These are phyloP conservation scores for Leptinotarsa peninsularis DNA, from an alignment of 2,888 invertebrate genomes.

Conservation along the genomic window DNA sequence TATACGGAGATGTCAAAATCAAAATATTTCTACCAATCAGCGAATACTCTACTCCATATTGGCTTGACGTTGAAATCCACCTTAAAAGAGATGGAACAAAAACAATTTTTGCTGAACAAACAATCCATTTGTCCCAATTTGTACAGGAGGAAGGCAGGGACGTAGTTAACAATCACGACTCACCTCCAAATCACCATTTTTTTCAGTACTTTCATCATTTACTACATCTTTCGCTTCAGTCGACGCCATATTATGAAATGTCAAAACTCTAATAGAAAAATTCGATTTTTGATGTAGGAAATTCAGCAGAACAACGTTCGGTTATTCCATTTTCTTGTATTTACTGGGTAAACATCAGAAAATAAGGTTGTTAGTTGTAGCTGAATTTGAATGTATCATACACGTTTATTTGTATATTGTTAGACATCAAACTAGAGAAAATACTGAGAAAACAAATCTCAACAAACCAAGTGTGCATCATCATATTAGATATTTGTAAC, in stretches of 20 bases:
- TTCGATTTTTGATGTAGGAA: background rate
- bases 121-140: background rate
- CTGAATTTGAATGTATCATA: too few species aligned
- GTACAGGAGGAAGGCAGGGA: background rate
- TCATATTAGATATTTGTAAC: too few species aligned
- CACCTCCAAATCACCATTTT: conserved; percentile 34
- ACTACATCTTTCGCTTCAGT: conserved; percentile 41
- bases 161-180: conserved; percentile 20
- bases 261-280: background rate
- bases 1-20: too few species aligned
- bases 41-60: background rate
- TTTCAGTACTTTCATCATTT: conserved; percentile 39
- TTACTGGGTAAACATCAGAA: too few species aligned
- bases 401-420: too few species aligned
- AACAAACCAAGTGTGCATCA: too few species aligned
- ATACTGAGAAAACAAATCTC: too few species aligned
- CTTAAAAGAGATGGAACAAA: background rate
- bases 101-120: conserved; percentile 11
- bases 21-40: too few species aligned
- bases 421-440: too few species aligned
- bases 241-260: conserved; percentile 40
- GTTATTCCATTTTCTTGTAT: background rate
- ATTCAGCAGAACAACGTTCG: too few species aligned
- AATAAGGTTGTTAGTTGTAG: too few species aligned
- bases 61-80: background rate